Evolutionary conservation across 1,140 invertebrate genomes (phyloP), one percentile per base, ranked within the genome.

Genomic region (Maconellicoccus hirsutus): DNA sequence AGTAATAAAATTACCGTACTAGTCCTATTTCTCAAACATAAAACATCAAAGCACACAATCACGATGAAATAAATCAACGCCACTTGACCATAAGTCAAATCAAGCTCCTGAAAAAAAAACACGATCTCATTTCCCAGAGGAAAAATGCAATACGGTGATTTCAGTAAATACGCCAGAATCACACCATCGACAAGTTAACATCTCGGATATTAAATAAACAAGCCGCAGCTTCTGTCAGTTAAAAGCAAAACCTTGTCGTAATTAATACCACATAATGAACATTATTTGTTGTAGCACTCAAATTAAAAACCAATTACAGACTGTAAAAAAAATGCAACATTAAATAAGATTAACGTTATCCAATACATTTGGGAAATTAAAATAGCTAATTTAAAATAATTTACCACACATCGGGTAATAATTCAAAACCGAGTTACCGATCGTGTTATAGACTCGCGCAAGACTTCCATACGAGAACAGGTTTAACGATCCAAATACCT

Each of bases 231-330:
- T 19, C 42, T 19, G 42, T 52, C 42, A 16, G 42, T 52, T 52
- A 52, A 52, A 52, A 52, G 42, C 42, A 52, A 52, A 52, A 52
- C 42, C 42, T 52, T 52, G 42, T 52, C 42, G 42, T 52, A 52
- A 52, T 52, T 52, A 52, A 52, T 52, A 52, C 42, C 42, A 19
- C 42, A 16, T 52, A 52, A 52, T 52, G 42, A 52, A 52, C 42
- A 52, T 52, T 52, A 52, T 52, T 52, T 52, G 42, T 52, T 52
- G n/a, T 52, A 52, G 4, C 42, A 52, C n/a, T 52, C 42, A 19
- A 16, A 52, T 52, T 52, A 52, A 52, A 52, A 8, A 52, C 12
- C 42, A 19, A 52, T 52, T 52, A 52, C 10, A 52, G 42, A 3
- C n/a, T 19, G 42, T 52, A 3, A 52, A 52, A 16, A 52, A 14